phyloP scores from a whole-genome alignment of 2,888 invertebrate species.

The Argyresthia albistria region DNA sequence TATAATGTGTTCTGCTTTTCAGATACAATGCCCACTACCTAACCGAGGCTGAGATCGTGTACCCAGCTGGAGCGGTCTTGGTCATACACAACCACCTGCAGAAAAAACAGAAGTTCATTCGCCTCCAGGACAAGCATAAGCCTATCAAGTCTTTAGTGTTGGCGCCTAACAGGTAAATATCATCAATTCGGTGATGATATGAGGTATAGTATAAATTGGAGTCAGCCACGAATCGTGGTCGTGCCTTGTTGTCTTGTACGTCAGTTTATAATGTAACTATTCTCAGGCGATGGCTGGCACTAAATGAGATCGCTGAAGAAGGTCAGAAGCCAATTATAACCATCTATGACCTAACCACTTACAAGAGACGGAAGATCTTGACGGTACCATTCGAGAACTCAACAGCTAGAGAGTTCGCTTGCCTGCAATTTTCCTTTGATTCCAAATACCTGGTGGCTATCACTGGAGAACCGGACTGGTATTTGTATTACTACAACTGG shows the following conservation, averaged over 20 bases:
- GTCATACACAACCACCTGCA: constrained; percentile 81
- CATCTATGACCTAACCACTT: constrained; percentile 79
- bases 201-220: no score
- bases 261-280: no score
- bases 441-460: constrained; percentile 85
- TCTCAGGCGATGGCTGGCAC: constrained; percentile 74
- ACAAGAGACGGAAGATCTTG: constrained; percentile 78
- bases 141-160: constrained; percentile 75
- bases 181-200: neutral
- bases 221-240: no score
- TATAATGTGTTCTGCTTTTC: neutral
- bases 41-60: constrained; percentile 82
- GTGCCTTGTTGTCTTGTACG: no score
- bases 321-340: constrained; percentile 77
- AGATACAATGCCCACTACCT: constrained; percentile 81
- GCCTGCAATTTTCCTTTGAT: constrained; percentile 85
- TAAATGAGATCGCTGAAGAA: constrained; percentile 75
- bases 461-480: constrained; percentile 88
- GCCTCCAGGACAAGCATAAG: constrained; percentile 76
- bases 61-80: constrained; percentile 84
- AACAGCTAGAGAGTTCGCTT: constrained; percentile 76
- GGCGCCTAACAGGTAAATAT: constrained; percentile 77
- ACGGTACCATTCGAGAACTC: constrained; percentile 75
- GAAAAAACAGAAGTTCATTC: constrained; percentile 81
- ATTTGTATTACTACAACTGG: constrained; percentile 85